phyloP scores from a whole-genome alignment of 2,888 invertebrate species.

The Heliconius ismenius region DNA sequence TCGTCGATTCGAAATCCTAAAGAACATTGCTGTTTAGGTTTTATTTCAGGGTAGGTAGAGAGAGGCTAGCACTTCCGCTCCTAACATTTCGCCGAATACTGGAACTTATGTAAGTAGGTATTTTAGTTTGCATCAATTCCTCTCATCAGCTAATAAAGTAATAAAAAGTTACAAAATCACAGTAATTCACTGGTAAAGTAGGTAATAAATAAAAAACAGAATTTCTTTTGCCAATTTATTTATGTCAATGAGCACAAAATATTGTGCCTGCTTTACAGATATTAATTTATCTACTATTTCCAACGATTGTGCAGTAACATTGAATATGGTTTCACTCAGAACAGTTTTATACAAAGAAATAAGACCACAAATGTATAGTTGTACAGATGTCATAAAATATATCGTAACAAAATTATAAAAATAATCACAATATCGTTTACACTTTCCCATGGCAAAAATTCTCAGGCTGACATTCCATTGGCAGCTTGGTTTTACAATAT shows the following conservation, averaged over 20 bases:
- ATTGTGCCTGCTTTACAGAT: constrained; percentile 76
- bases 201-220: constrained; percentile 18
- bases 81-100: too few relatives aligned
- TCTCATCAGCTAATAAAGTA: too few relatives aligned
- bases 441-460: constrained; percentile 42
- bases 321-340: constrained; percentile 49
- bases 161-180: not conserved
- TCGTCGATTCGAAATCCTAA: too few relatives aligned
- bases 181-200: not conserved
- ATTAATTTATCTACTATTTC: constrained; percentile 61
- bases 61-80: too few relatives aligned
- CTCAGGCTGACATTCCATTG: constrained; percentile 37
- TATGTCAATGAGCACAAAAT: constrained; percentile 71
- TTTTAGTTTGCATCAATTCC: too few relatives aligned
- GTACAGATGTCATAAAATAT: constrained; percentile 43
- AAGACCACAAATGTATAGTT: constrained; percentile 27
- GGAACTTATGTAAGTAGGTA: too few relatives aligned
- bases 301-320: constrained; percentile 72
- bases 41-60: too few relatives aligned
- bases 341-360: constrained; percentile 33
- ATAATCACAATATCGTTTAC: constrained; percentile 33
- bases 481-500: constrained; percentile 38
- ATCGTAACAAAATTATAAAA: constrained; percentile 43
- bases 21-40: too few relatives aligned
- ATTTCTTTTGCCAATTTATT: constrained; percentile 60